A percentile compares a stretch with the other conserved stretches of the same genome.
Evolutionary conservation across 2,113 vertebrate genomes (phyloP).

Genomic region (Oryzias javanicus): DNA sequence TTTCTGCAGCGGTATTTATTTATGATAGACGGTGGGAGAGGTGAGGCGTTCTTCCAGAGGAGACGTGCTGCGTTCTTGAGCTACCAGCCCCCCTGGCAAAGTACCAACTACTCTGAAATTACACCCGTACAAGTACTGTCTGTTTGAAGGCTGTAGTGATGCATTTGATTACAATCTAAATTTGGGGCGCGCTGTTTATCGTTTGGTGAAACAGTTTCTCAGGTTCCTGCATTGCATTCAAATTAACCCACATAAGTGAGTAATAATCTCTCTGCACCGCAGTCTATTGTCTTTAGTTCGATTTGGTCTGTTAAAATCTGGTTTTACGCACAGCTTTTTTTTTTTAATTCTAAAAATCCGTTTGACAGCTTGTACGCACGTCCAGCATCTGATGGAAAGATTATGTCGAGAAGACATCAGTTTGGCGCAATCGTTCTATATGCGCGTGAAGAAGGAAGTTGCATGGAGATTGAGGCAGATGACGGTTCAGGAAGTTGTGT

Average conservation of each 20-base stretch:
- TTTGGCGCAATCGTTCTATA: not conserved
- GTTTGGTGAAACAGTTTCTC: conserved; percentile 14
- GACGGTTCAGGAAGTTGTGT: conserved; percentile 50
- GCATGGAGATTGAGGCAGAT: conserved; percentile 15
- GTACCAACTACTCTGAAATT: conserved; percentile 51
- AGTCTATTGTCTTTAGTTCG: too few species aligned
- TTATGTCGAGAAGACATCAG: not conserved
- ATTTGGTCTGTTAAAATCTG: not conserved
- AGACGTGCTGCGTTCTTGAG: conserved; percentile 48
- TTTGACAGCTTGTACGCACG: not conserved
- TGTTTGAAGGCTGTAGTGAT: conserved; percentile 43
- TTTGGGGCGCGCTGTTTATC: conserved; percentile 27
- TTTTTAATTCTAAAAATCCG: not conserved
- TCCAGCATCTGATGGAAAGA: not conserved
- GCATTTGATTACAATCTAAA: conserved; percentile 43
- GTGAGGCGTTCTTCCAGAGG: conserved; percentile 54
- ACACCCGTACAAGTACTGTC: conserved; percentile 51
- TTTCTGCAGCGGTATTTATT: conserved; percentile 73
- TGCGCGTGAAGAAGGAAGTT: not conserved
- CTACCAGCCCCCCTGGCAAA: conserved; percentile 58
- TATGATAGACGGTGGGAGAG: conserved; percentile 62
- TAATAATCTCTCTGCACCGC: too few species aligned
- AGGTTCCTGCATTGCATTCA: conserved; percentile 21
- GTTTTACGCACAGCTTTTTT: not conserved
- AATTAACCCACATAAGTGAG: conserved; percentile 2